Conservation (phyloP, 2,888 invertebrate genomes). For the Drosophila hawaiiensis region DNA sequence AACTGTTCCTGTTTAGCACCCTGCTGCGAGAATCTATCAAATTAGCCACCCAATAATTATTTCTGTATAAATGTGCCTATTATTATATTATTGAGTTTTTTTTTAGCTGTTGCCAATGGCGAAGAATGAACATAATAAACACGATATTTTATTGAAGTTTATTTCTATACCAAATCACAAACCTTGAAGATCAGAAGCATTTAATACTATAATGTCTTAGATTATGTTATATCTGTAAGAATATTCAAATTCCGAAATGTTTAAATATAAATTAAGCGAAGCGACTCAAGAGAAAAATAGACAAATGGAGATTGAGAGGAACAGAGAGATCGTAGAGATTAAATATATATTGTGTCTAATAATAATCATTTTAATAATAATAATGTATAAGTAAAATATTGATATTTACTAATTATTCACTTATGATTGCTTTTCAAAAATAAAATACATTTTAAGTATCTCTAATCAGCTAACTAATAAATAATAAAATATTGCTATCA, state of each 20-base stretch:
- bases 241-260: neutral
- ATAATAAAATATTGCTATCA: constrained; percentile 15
- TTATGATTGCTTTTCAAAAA: neutral
- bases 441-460: neutral
- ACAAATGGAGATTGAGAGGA: neutral
- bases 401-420: neutral
- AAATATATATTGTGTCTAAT: neutral
- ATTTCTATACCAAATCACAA: neutral
- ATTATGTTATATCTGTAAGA: neutral
- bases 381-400: neutral
- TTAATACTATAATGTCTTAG: neutral
- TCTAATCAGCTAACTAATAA: constrained; percentile 27
- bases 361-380: neutral
- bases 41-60: constrained; percentile 5
- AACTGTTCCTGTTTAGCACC: constrained; percentile 34
- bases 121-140: neutral
- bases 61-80: constrained; percentile 1
- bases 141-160: neutral
- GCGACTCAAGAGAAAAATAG: no score
- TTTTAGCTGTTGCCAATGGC: constrained; percentile 13
- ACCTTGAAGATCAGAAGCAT: neutral
- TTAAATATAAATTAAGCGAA: no score
- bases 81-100: neutral
- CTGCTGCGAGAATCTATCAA: constrained; percentile 29
- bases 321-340: neutral